These are phyloP conservation scores for Hydractinia echinata DNA, from an alignment of 30 jellyfish, hydroid and myxozoan genomes.

Conservation along the genomic window DNA sequence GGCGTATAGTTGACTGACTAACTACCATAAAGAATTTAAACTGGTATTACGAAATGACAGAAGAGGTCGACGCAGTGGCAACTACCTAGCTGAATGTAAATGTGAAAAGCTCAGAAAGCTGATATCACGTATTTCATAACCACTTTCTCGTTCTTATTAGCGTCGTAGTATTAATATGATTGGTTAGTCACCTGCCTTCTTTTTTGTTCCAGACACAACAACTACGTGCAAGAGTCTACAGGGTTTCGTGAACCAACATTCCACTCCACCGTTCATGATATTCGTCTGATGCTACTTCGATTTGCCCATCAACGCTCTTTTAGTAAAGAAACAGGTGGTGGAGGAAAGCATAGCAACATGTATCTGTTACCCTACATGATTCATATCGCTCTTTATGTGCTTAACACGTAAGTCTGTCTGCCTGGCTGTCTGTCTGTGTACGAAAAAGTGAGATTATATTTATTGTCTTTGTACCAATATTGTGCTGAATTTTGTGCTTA, in stretches of 20 bases:
- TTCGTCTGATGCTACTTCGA: conserved; percentile 59
- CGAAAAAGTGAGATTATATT: too few relatives aligned
- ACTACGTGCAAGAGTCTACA: conserved; percentile 85
- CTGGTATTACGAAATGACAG: too few relatives aligned
- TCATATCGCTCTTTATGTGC: conserved; percentile 70
- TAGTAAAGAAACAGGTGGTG: conserved; percentile 93
- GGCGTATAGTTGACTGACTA: too few relatives aligned
- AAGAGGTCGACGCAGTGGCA: too few relatives aligned
- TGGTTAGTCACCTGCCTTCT: background rate
- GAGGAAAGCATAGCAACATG: conserved; percentile 90
- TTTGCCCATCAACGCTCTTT: conserved; percentile 88
- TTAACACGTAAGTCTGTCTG: conserved; percentile 69
- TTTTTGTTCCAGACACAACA: conserved; percentile 67
- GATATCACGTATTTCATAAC: too few relatives aligned
- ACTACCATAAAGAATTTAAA: too few relatives aligned
- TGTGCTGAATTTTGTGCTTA: too few relatives aligned
- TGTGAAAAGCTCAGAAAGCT: too few relatives aligned
- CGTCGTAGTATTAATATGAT: background rate
- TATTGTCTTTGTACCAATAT: too few relatives aligned
- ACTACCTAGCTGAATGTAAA: too few relatives aligned
- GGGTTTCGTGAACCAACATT: conserved; percentile 97
- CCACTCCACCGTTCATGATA: conserved; percentile 76
- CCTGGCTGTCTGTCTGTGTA: background rate
- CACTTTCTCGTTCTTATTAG: background rate
- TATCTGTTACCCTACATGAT: conserved; percentile 81